phyloP scores from a whole-genome alignment of 1,140 invertebrate species.

The Drosophila tani region DNA sequence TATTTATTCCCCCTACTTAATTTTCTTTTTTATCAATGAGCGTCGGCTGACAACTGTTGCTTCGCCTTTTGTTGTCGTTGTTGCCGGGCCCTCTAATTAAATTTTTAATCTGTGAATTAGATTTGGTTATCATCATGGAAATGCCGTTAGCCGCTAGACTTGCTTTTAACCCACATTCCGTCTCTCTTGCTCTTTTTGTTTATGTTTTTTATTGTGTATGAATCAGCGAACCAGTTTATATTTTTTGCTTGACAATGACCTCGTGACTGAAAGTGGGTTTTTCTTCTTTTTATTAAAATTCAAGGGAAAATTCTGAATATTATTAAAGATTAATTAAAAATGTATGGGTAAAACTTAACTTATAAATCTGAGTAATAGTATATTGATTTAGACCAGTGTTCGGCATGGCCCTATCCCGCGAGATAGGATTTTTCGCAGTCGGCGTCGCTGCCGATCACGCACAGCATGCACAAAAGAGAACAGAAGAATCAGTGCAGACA shows the following conservation, averaged over 20 bases:
- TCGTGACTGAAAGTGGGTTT: constrained; percentile 25
- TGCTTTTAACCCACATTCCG: constrained; percentile 19
- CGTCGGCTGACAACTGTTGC: constrained; percentile 59
- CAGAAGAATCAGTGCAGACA: too few relatives aligned
- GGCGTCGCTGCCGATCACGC: too few relatives aligned
- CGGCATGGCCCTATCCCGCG: too few relatives aligned
- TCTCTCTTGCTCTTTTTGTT: constrained; percentile 25
- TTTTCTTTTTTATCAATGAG: constrained; percentile 65
- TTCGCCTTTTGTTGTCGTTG: constrained; percentile 12
- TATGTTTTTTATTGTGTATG: constrained; percentile 34
- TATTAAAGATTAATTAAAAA: not conserved
- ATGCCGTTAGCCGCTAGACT: constrained; percentile 33
- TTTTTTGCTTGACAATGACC: constrained; percentile 42
- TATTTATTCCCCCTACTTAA: constrained; percentile 28
- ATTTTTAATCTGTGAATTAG: constrained; percentile 65
- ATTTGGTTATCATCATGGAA: constrained; percentile 59
- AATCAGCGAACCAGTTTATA: constrained; percentile 35
- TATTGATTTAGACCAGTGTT: not conserved
- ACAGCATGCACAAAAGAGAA: too few relatives aligned
- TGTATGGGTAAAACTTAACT: not conserved
- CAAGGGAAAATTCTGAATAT: not conserved
- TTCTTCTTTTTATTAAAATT: not conserved
- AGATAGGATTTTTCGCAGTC: too few relatives aligned
- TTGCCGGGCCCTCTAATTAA: constrained; percentile 73
- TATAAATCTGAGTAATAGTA: too few relatives aligned